Evolutionary conservation across 2,113 vertebrate species (phyloP).

Genomic region (Climacteris rufus): DNA sequence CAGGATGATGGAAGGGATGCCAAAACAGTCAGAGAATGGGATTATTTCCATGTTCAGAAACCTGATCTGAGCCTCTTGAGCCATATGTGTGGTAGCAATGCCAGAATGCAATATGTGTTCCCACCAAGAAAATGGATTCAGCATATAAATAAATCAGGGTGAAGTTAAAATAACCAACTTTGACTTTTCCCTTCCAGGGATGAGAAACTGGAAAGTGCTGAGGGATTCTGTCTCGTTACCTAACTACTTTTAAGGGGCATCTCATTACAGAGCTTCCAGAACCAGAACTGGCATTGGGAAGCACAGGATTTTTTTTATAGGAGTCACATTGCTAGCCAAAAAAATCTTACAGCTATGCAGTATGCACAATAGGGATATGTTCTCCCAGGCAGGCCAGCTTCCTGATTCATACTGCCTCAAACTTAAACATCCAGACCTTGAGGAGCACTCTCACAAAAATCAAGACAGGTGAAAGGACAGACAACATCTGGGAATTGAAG

Average conservation of each 20-base stretch:
- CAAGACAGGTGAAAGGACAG: neutral
- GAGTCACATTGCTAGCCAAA: neutral
- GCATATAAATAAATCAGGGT: conserved; percentile 22
- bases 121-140: neutral
- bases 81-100: neutral
- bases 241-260: neutral
- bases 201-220: conserved; percentile 1
- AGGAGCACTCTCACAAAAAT: neutral
- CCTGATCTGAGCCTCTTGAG: conserved; percentile 17
- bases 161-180: neutral
- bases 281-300: neutral
- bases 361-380: neutral
- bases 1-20: conserved; percentile 13
- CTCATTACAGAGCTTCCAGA: neutral
- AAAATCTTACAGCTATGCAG: neutral
- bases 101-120: conserved; percentile 1
- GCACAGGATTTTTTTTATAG: neutral
- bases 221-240: neutral
- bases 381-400: neutral
- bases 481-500: neutral
- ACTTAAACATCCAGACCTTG: neutral
- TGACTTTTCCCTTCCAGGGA: neutral
- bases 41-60: conserved; percentile 38
- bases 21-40: conserved; percentile 37
- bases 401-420: neutral